These are phyloP conservation scores for Ptiloglossa arizonensis DNA, from an alignment of 1,140 invertebrate genomes.

Conservation along the genomic window DNA sequence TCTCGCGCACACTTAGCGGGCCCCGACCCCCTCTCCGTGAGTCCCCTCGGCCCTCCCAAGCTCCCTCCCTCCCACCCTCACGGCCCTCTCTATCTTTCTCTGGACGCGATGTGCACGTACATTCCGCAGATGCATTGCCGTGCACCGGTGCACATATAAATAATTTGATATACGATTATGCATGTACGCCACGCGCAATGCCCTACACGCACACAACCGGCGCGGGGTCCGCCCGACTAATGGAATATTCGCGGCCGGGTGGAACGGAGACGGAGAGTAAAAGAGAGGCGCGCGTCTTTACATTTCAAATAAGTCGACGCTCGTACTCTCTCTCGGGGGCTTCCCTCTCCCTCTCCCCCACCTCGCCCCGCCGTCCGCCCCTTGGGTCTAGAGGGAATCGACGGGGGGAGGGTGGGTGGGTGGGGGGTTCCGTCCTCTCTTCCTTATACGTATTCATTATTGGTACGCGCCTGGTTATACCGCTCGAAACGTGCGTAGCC, in stretches of 20 bases:
- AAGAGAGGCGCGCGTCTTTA: constrained; percentile 73
- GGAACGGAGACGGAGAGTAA: constrained; percentile 22
- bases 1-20: constrained; percentile 15
- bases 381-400: too few relatives aligned
- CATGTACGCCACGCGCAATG: constrained; percentile 74
- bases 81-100: too few relatives aligned
- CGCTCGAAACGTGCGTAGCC: constrained; percentile 68
- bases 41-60: too few relatives aligned
- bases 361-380: too few relatives aligned
- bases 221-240: too few relatives aligned
- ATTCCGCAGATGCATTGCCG: constrained; percentile 43
- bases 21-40: too few relatives aligned
- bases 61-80: not conserved
- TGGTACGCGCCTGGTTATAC: constrained; percentile 74
- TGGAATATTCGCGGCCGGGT: constrained; percentile 67
- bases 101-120: constrained; percentile 24
- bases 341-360: constrained; percentile 26
- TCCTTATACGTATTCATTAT: constrained; percentile 80
- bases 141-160: constrained; percentile 66
- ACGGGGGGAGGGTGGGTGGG: not conserved
- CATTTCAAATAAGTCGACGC: constrained; percentile 79
- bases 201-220: constrained; percentile 62
- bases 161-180: constrained; percentile 74
- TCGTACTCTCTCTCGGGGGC: constrained; percentile 51
- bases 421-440: constrained; percentile 53